A percentile compares a stretch with the other conserved stretches of the same genome.
phyloP scores from a whole-genome alignment of 2,113 vertebrate genomes.

The Onychostruthus taczanowskii region DNA sequence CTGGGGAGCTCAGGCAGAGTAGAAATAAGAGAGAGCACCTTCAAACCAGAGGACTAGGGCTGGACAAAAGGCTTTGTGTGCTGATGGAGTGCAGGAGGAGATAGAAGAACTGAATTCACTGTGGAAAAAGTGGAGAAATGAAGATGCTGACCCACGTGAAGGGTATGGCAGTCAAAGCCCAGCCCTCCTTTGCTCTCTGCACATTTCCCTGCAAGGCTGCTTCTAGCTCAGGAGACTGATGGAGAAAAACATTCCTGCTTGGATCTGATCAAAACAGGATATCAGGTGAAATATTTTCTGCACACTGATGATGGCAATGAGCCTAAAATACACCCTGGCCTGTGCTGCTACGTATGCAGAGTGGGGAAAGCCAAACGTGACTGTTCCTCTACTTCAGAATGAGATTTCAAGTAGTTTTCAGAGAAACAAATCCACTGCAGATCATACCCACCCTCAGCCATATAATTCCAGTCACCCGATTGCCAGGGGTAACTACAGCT shows the following conservation, averaged over 20 bases:
- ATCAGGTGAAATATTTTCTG: not conserved
- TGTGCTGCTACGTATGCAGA: not conserved
- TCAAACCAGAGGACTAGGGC: not conserved
- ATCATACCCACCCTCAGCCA: not conserved
- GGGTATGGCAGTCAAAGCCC: not conserved
- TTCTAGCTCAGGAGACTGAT: not conserved
- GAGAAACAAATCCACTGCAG: not conserved
- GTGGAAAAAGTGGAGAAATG: not conserved
- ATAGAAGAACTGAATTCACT: not conserved
- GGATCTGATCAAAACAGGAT: not conserved
- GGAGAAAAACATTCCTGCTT: not conserved
- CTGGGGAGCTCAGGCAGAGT: not conserved
- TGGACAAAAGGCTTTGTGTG: not conserved
- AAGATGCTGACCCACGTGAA: accelerated
- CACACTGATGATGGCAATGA: not conserved
- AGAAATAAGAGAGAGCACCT: not conserved
- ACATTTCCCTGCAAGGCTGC: not conserved
- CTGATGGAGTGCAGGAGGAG: not conserved
- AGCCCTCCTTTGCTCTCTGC: not conserved
- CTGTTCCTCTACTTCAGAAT: not conserved
- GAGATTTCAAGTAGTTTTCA: not conserved
- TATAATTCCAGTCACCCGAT: not conserved
- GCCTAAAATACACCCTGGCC: not conserved
- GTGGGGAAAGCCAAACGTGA: not conserved
- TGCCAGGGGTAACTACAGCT: not conserved